Evolutionary conservation across 2,888 invertebrate species (phyloP), one percentile per base, ranked within the genome.

Genomic region (Sabatieria punctata): DNA sequence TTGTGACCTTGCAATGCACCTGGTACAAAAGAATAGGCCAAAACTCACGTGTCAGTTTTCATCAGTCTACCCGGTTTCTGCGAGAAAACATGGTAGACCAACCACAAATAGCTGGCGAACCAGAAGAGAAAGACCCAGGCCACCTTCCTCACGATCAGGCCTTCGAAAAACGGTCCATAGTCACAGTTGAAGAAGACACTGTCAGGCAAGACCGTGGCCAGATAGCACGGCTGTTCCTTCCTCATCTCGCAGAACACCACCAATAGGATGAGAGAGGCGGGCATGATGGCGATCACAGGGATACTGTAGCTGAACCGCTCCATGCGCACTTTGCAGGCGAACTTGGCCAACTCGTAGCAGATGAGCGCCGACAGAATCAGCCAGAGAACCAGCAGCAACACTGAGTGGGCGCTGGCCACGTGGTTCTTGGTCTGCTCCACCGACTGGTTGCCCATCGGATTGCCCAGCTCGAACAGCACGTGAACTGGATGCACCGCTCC

Each of bases 301-400:
- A 91, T 84, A 0, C 91, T 86, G 63, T 86, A 91, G 65, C 88
- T 86, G 73, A 89, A 88, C 21, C 85, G 83, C 72, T 91, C 91
- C 52, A 93, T 89, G 25, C 33, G 24, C 36, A 50, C 50, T 27
- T 49, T 50, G 52, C 71, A 71, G 4, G 71, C 68, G 51, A 70
- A 65, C 46, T 68, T 65, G 22, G 64, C 66, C 22, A 65, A 57
- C 46, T 67, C 63, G 60, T 65, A 59, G 56, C 67, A 60, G 8
- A 67, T 24, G 2, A 60, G 55, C 2, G 60, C 52, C 1, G 60
- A 53, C 21, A 55, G 18, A 13, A 38, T 3, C 35, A 46, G 25
- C 25, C 22, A 2, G 4, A 47, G 2, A 11, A 36, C 4, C 21
- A 44, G 21, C 41, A 21, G 11, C 21, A 40, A 3, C 21, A 35